These are phyloP conservation scores for Euphonia xanthogaster DNA, from an alignment of 2,797 vertebrate genomes.

Conservation along the genomic window DNA sequence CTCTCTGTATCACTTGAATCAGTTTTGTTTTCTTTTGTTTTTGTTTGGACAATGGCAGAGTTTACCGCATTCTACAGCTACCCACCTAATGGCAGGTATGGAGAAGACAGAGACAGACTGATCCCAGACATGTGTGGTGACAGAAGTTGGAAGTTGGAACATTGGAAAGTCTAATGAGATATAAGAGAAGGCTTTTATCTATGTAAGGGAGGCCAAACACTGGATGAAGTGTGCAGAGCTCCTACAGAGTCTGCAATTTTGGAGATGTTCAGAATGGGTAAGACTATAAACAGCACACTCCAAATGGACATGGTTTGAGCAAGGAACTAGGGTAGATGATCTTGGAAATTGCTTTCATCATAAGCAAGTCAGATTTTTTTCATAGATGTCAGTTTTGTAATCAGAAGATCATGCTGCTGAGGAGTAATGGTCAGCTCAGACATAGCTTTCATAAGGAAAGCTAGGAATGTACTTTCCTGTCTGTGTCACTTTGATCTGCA, in stretches of 20 bases:
- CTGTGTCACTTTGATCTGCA: neutral
- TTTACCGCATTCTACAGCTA: rapidly evolving
- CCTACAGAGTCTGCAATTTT: neutral
- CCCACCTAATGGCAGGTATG: neutral
- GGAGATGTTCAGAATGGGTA: neutral
- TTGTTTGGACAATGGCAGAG: neutral
- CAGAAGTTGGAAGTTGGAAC: neutral
- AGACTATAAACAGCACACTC: neutral
- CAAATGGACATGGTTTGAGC: neutral
- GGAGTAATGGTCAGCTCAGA: neutral
- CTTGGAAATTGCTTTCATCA: neutral
- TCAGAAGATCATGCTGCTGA: neutral
- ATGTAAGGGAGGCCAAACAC: neutral
- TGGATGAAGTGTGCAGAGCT: neutral
- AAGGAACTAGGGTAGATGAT: neutral
- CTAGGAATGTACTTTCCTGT: neutral
- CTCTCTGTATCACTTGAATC: neutral
- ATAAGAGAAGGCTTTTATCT: neutral
- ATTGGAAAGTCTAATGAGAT: neutral
- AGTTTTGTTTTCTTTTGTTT: neutral
- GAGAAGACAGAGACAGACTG: neutral
- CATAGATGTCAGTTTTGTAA: neutral
- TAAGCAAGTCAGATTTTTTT: neutral
- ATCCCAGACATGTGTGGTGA: neutral
- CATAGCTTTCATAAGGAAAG: neutral